Evolutionary conservation across 2,113 vertebrate species (phyloP).

Genomic region (Heliornis fulica): DNA sequence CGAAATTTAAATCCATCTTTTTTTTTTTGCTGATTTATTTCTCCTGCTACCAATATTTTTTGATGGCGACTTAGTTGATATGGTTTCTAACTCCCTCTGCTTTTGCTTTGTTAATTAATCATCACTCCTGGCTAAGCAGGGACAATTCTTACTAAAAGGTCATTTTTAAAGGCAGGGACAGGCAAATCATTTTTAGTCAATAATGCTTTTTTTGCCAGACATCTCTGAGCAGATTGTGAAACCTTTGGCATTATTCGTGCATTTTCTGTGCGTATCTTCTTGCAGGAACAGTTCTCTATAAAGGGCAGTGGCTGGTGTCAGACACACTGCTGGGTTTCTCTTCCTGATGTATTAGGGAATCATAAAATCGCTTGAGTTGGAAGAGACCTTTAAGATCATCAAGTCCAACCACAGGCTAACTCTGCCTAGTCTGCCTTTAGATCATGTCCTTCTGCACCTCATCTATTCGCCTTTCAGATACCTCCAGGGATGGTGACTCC

Average conservation of each 20-base stretch:
- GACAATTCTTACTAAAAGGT: not conserved
- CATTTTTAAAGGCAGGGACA: not conserved
- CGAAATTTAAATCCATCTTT: not conserved
- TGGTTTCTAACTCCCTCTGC: not conserved
- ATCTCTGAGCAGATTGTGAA: not conserved
- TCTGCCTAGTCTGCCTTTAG: too few relatives aligned
- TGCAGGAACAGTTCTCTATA: not conserved
- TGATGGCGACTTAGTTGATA: not conserved
- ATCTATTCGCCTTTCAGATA: too few relatives aligned
- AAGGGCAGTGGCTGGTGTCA: not conserved
- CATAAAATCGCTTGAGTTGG: too few relatives aligned
- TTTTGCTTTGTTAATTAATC: not conserved
- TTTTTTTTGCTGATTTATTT: not conserved
- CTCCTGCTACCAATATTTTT: not conserved
- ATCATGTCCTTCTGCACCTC: too few relatives aligned
- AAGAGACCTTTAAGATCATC: too few relatives aligned
- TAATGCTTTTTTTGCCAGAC: not conserved
- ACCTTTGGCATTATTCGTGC: not conserved
- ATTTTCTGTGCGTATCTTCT: not conserved
- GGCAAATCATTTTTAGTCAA: not conserved
- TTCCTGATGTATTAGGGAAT: too few relatives aligned
- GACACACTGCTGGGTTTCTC: accelerated
- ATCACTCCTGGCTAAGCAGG: not conserved
- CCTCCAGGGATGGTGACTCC: too few relatives aligned
- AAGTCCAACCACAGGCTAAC: too few relatives aligned